Percentiles rank a stretch among this genome's conserved stretches.
Conservation (phyloP, 23 tunicate genomes). For the Styela plicata region DNA sequence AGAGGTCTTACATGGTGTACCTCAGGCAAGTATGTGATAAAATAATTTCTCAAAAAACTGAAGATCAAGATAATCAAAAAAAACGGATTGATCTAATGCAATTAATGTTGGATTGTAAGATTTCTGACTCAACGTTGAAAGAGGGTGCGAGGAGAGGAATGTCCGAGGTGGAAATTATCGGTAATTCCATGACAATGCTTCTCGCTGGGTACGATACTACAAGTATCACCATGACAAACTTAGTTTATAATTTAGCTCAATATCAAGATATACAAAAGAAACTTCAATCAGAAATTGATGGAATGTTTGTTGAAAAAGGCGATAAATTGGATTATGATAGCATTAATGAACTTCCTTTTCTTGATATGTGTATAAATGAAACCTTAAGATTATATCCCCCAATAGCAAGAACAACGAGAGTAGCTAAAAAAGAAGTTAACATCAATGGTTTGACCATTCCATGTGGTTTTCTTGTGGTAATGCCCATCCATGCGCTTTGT, state of each 20-base stretch:
- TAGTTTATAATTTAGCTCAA: conserved; percentile 63
- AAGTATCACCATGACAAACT: conserved; percentile 43
- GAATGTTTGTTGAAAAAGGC: conserved; percentile 31
- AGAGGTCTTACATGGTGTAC: background rate
- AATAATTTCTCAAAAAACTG: background rate
- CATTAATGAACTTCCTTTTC: conserved; percentile 49
- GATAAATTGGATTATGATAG: conserved; percentile 56
- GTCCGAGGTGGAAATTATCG: conserved; percentile 38
- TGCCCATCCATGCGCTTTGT: conserved; percentile 51
- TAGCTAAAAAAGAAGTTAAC: conserved; percentile 41
- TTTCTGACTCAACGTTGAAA: background rate
- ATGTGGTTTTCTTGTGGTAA: conserved; percentile 32
- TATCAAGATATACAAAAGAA: conserved; percentile 52
- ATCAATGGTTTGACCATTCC: conserved; percentile 54
- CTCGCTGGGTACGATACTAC: conserved; percentile 85
- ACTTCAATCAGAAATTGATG: conserved; percentile 57
- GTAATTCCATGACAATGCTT: conserved; percentile 55
- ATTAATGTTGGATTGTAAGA: background rate
- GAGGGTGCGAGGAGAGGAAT: background rate
- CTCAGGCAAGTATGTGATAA: background rate
- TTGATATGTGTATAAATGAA: conserved; percentile 72
- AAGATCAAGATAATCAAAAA: background rate
- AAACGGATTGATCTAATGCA: conserved; percentile 7
- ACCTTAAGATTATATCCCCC: conserved; percentile 54
- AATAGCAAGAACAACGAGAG: conserved; percentile 29